Evolutionary conservation across 2,113 vertebrate genomes (phyloP), one percentile per base, ranked within the genome.

Genomic region (Sterrhoptilus dennistouni): DNA sequence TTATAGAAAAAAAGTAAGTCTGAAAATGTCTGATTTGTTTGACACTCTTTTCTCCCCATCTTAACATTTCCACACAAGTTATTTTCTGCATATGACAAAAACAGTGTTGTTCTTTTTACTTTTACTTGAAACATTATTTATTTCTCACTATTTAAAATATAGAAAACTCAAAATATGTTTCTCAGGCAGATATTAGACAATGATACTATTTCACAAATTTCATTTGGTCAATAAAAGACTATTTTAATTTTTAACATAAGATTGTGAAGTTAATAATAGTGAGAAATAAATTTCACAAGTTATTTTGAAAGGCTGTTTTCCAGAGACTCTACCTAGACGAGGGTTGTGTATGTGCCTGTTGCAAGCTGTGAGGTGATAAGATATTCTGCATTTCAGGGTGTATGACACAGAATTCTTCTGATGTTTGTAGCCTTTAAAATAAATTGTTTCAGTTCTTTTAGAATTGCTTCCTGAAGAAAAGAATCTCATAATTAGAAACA

Each of bases 401-500:
- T 74, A 90, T 42, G 44, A 91, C 47, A 49, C 36, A 91, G 74
- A 90, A 57, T 20, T 70, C 72, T 83, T 96, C 49, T 96, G 86
- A 87, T 96, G 85, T 96, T 97, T 90, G 80, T 69, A 96, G 79
- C 77, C 59, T 95, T 97, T 86, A 97, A 97, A 97, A 97, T 79
- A 97, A 95, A 91, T 90, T 91, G 49, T 96, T 97, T 93, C 79
- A 85, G 12, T 97, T 97, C 53, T 94, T 91, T 89, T 75, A 69
- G 79, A 93, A 79, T 93, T 83, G 65, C 60, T 95, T 97, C 95
- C 94, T 95, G 66, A 85, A 69, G 93, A 95, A 95, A 97, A 91
- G 49, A 95, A 45, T 50, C 57, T 96, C 53, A n/a, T 97, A 96
- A 97, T 97, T 97, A 96, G 96, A 96, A 97, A 21, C 21, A 91